Percentiles rank a stretch among this genome's conserved stretches.
Evolutionary conservation across 2,888 invertebrate genomes (phyloP).

Genomic region (Diogma glabrata): DNA sequence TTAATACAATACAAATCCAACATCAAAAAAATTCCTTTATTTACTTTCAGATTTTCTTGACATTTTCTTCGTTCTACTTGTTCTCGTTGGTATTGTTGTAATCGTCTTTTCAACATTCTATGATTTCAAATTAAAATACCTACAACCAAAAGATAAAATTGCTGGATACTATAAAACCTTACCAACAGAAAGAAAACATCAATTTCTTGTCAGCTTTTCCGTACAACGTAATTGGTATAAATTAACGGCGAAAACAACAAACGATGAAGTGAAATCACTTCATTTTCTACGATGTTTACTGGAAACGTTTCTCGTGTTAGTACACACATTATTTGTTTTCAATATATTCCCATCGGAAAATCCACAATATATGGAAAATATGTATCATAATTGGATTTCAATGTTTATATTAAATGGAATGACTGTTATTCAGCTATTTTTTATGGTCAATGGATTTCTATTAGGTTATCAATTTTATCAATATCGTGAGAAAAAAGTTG

Average conservation of each 20-base stretch:
- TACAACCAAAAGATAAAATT: not conserved
- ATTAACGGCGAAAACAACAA: slow-evolving; percentile 3
- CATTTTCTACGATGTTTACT: slow-evolving; percentile 8
- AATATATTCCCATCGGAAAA: slow-evolving; percentile 12
- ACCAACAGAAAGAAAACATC: not conserved
- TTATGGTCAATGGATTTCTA: not conserved
- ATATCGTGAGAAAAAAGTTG: not conserved
- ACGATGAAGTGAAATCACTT: slow-evolving; percentile 4
- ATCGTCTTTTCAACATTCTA: slow-evolving; percentile 10
- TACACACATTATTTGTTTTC: slow-evolving; percentile 13
- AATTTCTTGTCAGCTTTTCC: slow-evolving; percentile 12
- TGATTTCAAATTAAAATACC: slow-evolving; percentile 11
- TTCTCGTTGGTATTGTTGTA: not conserved
- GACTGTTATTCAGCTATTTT: not conserved
- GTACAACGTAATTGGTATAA: slow-evolving; percentile 15
- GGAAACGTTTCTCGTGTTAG: slow-evolving; percentile 6
- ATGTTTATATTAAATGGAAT: not conserved
- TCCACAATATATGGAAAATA: slow-evolving; percentile 14
- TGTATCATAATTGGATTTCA: slow-evolving; percentile 6
- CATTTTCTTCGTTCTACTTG: slow-evolving; percentile 2
- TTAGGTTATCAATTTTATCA: slow-evolving; percentile 6
- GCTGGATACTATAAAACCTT: not conserved
- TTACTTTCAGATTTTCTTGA: slow-evolving; percentile 4
- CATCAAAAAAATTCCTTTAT: too few relatives aligned
- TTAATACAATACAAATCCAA: too few relatives aligned